A percentile compares a stretch with the other conserved stretches of the same genome.
phyloP scores from a whole-genome alignment of 2,797 vertebrate species.

The Acridotheres tristis region DNA sequence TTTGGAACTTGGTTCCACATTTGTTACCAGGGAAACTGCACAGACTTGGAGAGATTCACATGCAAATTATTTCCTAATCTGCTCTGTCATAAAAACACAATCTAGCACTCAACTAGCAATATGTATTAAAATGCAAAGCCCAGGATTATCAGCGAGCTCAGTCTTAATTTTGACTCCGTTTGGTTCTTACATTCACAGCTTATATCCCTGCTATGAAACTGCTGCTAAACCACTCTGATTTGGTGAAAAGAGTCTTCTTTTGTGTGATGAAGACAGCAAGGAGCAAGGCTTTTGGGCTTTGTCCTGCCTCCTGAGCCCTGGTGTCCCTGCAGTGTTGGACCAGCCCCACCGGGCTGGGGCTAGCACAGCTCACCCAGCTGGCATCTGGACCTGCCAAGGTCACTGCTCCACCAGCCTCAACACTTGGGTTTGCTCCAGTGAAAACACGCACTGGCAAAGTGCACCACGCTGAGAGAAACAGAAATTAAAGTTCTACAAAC shows the following conservation, averaged over 20 bases:
- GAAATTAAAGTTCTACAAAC: not conserved
- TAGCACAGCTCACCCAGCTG: accelerated
- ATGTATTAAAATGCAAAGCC: constrained; percentile 47
- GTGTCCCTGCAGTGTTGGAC: accelerated
- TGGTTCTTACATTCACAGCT: not conserved
- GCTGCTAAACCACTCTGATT: not conserved
- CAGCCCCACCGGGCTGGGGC: not conserved
- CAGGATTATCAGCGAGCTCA: constrained; percentile 7
- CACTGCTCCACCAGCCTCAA: not conserved
- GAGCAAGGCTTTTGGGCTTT: not conserved
- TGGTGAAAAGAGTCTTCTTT: not conserved
- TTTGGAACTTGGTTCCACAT: not conserved
- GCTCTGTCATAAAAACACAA: constrained; percentile 29
- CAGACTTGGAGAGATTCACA: constrained; percentile 6
- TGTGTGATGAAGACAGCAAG: not conserved
- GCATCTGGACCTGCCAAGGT: not conserved
- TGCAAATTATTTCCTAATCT: constrained; percentile 55
- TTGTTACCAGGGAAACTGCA: constrained; percentile 58
- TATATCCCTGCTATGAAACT: not conserved
- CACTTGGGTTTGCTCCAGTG: not conserved
- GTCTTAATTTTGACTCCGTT: not conserved
- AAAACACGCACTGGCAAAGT: not conserved
- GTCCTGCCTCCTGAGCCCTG: not conserved
- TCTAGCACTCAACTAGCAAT: constrained; percentile 10
- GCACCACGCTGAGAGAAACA: not conserved